Conservation (phyloP, 2,113 vertebrate species). For the Clarias gariepinus region DNA sequence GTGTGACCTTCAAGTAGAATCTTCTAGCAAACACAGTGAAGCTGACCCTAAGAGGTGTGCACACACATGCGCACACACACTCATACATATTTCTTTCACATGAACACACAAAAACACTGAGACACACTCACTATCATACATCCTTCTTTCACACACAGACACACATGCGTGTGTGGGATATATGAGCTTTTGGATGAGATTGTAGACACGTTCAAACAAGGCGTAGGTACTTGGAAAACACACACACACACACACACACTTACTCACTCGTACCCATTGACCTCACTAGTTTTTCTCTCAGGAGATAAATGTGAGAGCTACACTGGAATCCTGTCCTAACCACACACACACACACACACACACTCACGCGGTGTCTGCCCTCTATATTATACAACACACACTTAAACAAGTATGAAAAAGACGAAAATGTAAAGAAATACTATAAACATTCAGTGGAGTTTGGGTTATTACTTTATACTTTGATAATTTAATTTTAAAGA, state of each 20-base stretch:
- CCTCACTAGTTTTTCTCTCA: slow-evolving; percentile 40
- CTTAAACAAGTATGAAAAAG: neutral
- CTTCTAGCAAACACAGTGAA: neutral
- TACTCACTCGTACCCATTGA: slow-evolving; percentile 22
- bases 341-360: slow-evolving; percentile 10
- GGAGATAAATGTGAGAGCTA: slow-evolving; percentile 27
- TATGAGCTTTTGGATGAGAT: slow-evolving; percentile 12
- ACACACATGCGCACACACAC: neutral
- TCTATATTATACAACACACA: neutral
- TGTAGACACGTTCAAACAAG: slow-evolving; percentile 24
- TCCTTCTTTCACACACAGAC: neutral
- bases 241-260: slow-evolving; percentile 47
- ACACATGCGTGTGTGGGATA: neutral
- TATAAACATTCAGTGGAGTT: neutral
- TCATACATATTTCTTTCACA: neutral
- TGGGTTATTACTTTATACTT: neutral
- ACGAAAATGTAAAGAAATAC: neutral
- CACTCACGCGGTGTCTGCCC: neutral
- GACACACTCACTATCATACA: neutral
- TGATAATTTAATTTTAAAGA: neutral
- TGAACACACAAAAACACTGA: neutral
- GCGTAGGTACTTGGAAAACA: slow-evolving; percentile 48
- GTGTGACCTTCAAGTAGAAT: neutral
- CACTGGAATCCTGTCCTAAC: slow-evolving; percentile 41
- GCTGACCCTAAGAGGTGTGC: neutral